Percentiles rank a stretch among this genome's conserved stretches.
These are phyloP conservation scores for Rhadina sibilatrix DNA, from an alignment of 2,113 vertebrate species.

Conservation along the genomic window DNA sequence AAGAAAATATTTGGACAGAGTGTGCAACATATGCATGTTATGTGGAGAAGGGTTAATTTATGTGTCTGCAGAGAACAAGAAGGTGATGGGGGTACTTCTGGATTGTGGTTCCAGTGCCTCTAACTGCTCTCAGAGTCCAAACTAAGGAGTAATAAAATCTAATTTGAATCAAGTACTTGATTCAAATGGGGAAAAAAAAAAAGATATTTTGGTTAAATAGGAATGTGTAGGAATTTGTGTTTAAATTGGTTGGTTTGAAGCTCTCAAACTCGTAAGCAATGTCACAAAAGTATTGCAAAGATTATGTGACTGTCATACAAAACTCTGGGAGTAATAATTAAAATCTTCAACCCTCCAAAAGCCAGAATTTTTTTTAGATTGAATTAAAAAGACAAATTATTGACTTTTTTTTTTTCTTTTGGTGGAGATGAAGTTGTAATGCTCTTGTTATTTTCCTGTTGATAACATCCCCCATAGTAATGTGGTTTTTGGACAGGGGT, in stretches of 20 bases:
- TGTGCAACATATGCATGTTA: fast-evolving
- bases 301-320: background rate
- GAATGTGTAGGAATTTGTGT: background rate
- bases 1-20: background rate
- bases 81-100: background rate
- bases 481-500: fast-evolving
- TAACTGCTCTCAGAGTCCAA: background rate
- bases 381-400: background rate
- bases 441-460: background rate
- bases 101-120: background rate
- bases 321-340: background rate
- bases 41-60: background rate
- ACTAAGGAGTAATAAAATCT: background rate
- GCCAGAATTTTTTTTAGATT: background rate
- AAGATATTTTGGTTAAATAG: background rate
- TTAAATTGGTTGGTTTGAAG: background rate
- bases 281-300: background rate
- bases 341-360: background rate
- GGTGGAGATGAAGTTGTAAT: background rate
- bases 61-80: background rate
- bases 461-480: background rate
- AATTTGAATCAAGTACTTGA: background rate
- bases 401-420: background rate
- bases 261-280: background rate
- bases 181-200: background rate